These are phyloP conservation scores for Protobothrops mucrosquamatus DNA, from an alignment of 2,113 vertebrate species.

Conservation along the genomic window DNA sequence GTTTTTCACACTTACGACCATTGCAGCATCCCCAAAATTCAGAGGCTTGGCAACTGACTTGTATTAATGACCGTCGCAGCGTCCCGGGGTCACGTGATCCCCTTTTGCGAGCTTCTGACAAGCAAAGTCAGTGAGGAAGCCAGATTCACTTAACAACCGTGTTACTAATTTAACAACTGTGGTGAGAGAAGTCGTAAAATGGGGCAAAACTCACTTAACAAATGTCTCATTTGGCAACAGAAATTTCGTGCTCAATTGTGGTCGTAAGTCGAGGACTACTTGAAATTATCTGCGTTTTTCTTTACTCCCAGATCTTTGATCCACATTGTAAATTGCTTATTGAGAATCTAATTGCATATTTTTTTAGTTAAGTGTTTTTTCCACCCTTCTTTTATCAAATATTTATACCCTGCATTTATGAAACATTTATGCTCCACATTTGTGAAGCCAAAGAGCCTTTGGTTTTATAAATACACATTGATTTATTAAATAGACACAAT, in stretches of 20 bases:
- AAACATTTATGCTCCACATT: background rate
- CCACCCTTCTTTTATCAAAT: background rate
- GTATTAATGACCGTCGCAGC: background rate
- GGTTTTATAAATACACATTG: too few relatives aligned
- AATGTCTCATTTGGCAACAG: background rate
- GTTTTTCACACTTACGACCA: too few relatives aligned
- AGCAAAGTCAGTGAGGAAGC: background rate
- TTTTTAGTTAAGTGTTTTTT: background rate
- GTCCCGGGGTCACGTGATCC: background rate
- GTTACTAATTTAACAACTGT: background rate
- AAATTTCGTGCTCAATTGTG: background rate
- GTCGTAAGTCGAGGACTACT: background rate
- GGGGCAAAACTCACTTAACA: background rate
- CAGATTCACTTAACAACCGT: background rate
- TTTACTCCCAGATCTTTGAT: background rate
- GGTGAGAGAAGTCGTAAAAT: background rate
- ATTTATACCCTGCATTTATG: background rate
- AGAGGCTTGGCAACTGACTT: background rate
- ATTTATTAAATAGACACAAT: too few relatives aligned
- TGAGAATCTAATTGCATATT: background rate
- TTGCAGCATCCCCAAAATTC: background rate
- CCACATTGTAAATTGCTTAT: background rate
- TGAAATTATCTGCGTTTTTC: background rate
- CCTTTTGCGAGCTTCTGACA: too few relatives aligned
- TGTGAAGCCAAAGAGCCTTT: too few relatives aligned